These are phyloP conservation scores for Eristalis tenax DNA, from an alignment of 2,888 invertebrate genomes.

Conservation along the genomic window DNA sequence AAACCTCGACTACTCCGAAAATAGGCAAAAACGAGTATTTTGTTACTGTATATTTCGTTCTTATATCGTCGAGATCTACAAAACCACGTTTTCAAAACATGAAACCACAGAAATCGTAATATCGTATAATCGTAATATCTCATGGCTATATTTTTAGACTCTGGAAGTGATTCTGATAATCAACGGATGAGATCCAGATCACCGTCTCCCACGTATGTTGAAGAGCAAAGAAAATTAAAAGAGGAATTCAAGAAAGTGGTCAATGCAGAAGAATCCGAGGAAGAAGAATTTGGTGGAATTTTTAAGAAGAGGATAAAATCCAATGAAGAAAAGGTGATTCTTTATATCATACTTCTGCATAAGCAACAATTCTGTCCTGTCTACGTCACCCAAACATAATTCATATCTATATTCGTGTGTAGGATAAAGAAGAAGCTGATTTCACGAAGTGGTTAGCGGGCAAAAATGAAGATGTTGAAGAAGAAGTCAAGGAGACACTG, in stretches of 20 bases:
- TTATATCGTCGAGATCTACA: too few species aligned
- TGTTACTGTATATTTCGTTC: too few species aligned
- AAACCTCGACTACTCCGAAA: too few species aligned
- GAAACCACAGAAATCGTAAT: too few species aligned
- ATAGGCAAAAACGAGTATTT: too few species aligned
- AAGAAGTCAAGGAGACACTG: slow-evolving; percentile 85
- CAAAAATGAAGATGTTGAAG: slow-evolving; percentile 84
- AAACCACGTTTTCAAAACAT: too few species aligned
- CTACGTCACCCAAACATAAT: background rate
- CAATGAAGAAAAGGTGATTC: slow-evolving; percentile 81
- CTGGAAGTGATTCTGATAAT: slow-evolving; percentile 71
- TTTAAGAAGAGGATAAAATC: slow-evolving; percentile 83
- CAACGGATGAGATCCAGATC: slow-evolving; percentile 73
- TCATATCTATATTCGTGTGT: slow-evolving; percentile 38
- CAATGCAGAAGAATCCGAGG: slow-evolving; percentile 80
- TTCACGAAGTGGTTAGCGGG: slow-evolving; percentile 92
- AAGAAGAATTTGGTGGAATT: slow-evolving; percentile 83
- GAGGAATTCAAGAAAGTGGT: slow-evolving; percentile 84
- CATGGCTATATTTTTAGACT: slow-evolving; percentile 68
- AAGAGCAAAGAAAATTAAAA: slow-evolving; percentile 86
- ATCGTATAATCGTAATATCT: too few species aligned
- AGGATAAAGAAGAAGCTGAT: slow-evolving; percentile 83
- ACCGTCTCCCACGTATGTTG: slow-evolving; percentile 83
- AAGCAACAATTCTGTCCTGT: too few species aligned
- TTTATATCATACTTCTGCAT: too few species aligned